Base-by-base conservation (phyloP, 2,113 vertebrate species). In the Tragelaphus scriptus region DNA sequence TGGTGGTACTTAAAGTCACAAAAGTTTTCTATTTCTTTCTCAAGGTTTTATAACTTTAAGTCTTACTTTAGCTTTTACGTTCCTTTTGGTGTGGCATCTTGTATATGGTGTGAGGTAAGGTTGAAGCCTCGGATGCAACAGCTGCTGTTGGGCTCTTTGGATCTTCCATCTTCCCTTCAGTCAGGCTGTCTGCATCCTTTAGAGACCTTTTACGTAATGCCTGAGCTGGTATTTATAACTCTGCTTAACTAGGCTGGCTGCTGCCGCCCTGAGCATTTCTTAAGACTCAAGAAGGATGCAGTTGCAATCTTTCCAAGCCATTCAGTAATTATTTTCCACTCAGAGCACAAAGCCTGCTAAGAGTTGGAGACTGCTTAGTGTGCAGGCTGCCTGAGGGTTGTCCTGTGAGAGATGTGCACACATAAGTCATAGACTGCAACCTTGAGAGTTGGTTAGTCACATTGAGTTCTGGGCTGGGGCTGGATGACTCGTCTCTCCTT, bases 161-260 rank as follows among this genome's bases (percentile, higher is more conserved):
- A 59, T n/a, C n/a, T 32, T 94, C 26, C 49, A 49, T 55, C 30
- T 86, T 87, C 21, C 17, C 11, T 36, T 89, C 26, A 23, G 47
- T 58, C 58, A 88, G 44, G 75, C 10, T 77, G 59, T 95, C 81
- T 85, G 58, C 49, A 91, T 81, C 93, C 95, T 97, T 97, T 97
- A 96, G 97, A 97, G 97, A 94, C 91, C 94, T 97, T 94, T 97
- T 68, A 85, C 15, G 10, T 81, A 87, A 93, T 77, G 87, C 87
- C 49, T 95, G 63, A 93, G 88, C 79, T 96, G 91, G 96, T 95
- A 96, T 96, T 98, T 97, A 97, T 91, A 96, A 88, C 63, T 81
- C 55, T 89, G 79, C 82, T 96, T 97, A 94, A 92, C 88, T 86
- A 96, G 84, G 94, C 90, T 82, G 96, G 95, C 91, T 96, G 96